Percentiles rank a stretch among this genome's conserved stretches.
Evolutionary conservation across 2,888 invertebrate genomes (phyloP).

Genomic region (Petrolisthes cinctipes): DNA sequence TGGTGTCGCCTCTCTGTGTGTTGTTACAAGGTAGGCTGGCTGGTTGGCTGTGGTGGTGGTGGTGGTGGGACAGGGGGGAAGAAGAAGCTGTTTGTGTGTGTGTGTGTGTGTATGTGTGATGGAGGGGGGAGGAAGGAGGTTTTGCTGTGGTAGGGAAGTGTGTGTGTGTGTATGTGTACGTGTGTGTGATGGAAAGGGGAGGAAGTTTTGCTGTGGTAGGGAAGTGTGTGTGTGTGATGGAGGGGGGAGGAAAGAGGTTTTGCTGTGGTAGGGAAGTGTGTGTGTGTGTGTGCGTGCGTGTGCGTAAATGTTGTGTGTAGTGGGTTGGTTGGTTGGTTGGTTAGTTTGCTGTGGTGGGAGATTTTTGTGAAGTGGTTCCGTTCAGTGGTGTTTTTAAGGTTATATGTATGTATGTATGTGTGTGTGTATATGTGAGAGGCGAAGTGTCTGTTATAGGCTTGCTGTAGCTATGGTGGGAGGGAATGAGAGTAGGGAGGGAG

Average conservation of each 20-base stretch:
- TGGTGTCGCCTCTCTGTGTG: not conserved
- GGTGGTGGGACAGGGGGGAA: not conserved
- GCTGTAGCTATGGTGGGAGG: not conserved
- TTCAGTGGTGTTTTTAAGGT: not conserved
- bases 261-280: not conserved
- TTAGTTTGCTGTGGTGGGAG: too few relatives aligned
- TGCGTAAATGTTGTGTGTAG: not conserved
- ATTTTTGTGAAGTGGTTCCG: not conserved
- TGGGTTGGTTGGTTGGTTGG: too few relatives aligned
- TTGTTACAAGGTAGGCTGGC: not conserved
- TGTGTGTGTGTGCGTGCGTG: not conserved
- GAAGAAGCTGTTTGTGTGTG: not conserved
- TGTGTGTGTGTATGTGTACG: not conserved
- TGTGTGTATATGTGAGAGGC: not conserved
- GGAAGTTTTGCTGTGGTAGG: not conserved
- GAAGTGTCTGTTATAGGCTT: not conserved
- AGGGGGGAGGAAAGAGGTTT: not conserved
- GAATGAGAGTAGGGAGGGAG: not conserved
- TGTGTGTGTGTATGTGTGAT: not conserved
- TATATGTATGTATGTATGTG: not conserved
- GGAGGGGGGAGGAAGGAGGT: not conserved
- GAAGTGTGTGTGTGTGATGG: not conserved
- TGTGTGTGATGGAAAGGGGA: not conserved
- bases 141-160: not conserved
- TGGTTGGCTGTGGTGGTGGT: not conserved